Percentiles rank a stretch among this genome's conserved stretches.
Evolutionary conservation across 35 echinoderm and acorn worm species (phyloP).

Genomic region (Holothuria glaberrima): DNA sequence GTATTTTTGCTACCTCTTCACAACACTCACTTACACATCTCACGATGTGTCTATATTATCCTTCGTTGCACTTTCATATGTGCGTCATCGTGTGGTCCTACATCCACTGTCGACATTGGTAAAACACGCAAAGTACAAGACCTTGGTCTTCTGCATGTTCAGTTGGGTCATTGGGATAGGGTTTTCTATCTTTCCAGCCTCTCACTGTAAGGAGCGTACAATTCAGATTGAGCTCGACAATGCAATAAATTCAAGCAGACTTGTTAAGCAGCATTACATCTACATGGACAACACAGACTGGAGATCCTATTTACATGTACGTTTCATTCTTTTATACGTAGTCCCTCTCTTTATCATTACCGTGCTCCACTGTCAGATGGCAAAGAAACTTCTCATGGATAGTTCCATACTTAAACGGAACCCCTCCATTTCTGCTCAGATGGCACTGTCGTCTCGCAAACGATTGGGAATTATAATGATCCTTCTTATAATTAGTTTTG

Average conservation of each 20-base stretch:
- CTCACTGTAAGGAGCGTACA: too few relatives aligned
- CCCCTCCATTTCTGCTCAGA: background rate
- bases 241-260: background rate
- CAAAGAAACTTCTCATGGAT: background rate
- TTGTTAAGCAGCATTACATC: background rate
- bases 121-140: background rate
- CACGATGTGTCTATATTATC: constrained; percentile 38
- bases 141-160: background rate
- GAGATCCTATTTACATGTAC: background rate
- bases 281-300: background rate
- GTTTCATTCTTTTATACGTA: background rate
- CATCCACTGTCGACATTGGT: background rate
- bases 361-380: background rate
- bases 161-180: background rate
- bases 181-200: background rate
- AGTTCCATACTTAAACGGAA: background rate
- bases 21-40: background rate
- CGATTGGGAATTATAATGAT: background rate
- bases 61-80: background rate
- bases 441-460: background rate
- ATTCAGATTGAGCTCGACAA: too few relatives aligned
- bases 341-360: background rate
- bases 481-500: background rate
- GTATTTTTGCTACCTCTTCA: background rate
- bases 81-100: background rate